These are phyloP conservation scores for Stomatorhinus walkeri DNA, from an alignment of 2,797 vertebrate species.

Conservation along the genomic window DNA sequence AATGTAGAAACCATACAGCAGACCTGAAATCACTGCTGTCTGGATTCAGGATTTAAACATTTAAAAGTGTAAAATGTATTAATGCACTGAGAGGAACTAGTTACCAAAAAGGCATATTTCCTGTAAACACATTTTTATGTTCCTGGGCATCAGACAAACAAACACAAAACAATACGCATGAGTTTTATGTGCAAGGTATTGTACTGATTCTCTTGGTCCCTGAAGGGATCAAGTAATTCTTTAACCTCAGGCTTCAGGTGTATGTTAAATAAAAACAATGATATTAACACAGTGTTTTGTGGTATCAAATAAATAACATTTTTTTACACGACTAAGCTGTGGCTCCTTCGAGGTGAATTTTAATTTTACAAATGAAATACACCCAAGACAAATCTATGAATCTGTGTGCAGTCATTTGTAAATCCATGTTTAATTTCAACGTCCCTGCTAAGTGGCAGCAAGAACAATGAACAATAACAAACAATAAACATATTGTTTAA, in stretches of 20 bases:
- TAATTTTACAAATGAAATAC: neutral
- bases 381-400: neutral
- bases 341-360: neutral
- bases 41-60: neutral
- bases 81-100: neutral
- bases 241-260: neutral
- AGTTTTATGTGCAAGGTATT: neutral
- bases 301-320: neutral
- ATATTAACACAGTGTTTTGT: neutral
- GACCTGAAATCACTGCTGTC: neutral
- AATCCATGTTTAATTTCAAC: neutral
- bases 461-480: neutral
- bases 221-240: neutral
- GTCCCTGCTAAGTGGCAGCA: neutral
- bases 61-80: neutral
- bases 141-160: neutral
- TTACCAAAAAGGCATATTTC: neutral
- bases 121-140: neutral
- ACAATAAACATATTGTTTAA: conserved; percentile 5
- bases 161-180: neutral
- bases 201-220: neutral
- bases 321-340: neutral
- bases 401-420: neutral
- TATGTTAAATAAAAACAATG: conserved; percentile 8
- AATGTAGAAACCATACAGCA: neutral